Evolutionary conservation across 2,888 invertebrate genomes (phyloP).

Genomic region (Mythimna impura): DNA sequence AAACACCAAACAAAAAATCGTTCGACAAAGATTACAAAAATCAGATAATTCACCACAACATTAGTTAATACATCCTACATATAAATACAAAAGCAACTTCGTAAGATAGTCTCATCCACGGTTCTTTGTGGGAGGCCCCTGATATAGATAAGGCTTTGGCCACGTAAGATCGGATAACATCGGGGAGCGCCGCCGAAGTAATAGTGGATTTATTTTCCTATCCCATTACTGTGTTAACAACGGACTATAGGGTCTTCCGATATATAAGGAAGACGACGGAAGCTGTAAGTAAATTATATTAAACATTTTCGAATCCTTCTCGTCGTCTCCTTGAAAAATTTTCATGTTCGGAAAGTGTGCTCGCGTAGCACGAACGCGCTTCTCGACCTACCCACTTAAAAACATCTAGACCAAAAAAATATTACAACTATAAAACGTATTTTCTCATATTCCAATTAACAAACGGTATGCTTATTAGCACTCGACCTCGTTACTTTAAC

Average conservation of each 20-base stretch:
- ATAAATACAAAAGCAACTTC: constrained; percentile 46
- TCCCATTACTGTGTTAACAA: constrained; percentile 61
- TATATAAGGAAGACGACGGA: constrained; percentile 16
- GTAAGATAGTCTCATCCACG: constrained; percentile 42
- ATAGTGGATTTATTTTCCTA: constrained; percentile 65
- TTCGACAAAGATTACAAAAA: neutral
- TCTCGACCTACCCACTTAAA: constrained; percentile 31
- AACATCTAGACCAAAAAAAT: constrained; percentile 49
- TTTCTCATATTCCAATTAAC: constrained; percentile 63
- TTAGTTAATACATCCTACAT: constrained; percentile 38
- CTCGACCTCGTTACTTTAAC: constrained; percentile 62
- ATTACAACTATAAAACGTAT: constrained; percentile 42
- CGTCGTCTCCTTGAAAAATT: constrained; percentile 4
- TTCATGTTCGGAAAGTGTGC: constrained; percentile 16
- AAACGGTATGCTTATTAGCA: constrained; percentile 60
- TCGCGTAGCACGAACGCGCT: constrained; percentile 7
- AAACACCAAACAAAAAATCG: neutral
- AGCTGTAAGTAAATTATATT: constrained; percentile 21
- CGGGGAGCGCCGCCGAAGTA: constrained; percentile 52
- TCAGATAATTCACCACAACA: constrained; percentile 27
- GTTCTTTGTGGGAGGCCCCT: constrained; percentile 54
- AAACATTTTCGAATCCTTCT: neutral
- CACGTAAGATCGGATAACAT: constrained; percentile 69
- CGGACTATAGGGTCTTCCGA: constrained; percentile 38
- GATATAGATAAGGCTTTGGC: constrained; percentile 74